Evolutionary conservation across 2,888 invertebrate genomes (phyloP).

Genomic region (Listrodromus nycthemerus): DNA sequence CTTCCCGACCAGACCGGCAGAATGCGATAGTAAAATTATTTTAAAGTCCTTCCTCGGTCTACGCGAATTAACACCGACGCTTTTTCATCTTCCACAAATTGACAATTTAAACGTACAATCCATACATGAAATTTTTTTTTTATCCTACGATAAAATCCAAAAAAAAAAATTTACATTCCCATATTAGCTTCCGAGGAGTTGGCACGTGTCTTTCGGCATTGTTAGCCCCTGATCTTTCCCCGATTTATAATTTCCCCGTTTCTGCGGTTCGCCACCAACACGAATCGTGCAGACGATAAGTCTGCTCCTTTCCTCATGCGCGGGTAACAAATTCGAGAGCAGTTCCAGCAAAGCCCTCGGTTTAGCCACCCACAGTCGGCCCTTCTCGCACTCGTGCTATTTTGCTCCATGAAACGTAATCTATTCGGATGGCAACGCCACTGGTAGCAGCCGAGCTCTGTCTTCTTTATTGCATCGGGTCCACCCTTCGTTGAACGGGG

Average conservation of each 20-base stretch:
- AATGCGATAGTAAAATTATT: too few relatives aligned
- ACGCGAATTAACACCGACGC: too few relatives aligned
- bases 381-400: conserved; percentile 24
- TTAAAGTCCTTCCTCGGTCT: too few relatives aligned
- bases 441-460: conserved; percentile 38
- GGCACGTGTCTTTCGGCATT: too few relatives aligned
- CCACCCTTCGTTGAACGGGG: conserved; percentile 32
- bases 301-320: neutral
- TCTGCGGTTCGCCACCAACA: neutral
- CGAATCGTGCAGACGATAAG: neutral
- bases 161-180: too few relatives aligned
- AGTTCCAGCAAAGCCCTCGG: neutral
- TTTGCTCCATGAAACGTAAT: conserved; percentile 53
- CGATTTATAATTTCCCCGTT: neutral
- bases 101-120: too few relatives aligned
- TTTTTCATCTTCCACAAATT: too few relatives aligned
- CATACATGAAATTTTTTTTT: too few relatives aligned
- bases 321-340: conserved; percentile 8
- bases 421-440: conserved; percentile 48
- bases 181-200: too few relatives aligned
- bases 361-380: neutral
- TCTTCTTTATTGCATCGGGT: conserved; percentile 51
- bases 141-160: too few relatives aligned
- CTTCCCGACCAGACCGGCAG: too few relatives aligned
- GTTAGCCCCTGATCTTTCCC: neutral